Evolutionary conservation across 2,797 vertebrate genomes (phyloP), one percentile per base, ranked within the genome.

Genomic region (Enteromius anoplus): DNA sequence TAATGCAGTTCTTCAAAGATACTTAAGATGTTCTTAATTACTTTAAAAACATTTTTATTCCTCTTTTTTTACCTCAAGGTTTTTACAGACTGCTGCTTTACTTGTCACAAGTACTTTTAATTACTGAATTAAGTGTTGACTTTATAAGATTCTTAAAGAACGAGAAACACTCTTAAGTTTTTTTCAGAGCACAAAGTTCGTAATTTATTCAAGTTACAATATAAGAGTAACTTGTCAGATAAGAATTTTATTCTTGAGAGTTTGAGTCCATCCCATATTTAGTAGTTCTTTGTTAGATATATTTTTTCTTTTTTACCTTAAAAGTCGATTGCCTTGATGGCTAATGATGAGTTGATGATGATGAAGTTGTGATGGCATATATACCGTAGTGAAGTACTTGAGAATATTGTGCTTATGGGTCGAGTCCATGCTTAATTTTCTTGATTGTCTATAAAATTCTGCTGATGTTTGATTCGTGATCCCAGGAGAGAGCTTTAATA

Each of bases 361-460:
- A n/a, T n/a, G n/a, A 51, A 68, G 47, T 53, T 15, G 47, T 26
- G 15, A 12, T 40, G 4, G 45, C 14, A 6, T 26, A 11, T 53
- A 11, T 68, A 12, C 11, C 23, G 10, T 60, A 17, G 51, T 80
- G 8, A 10, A 90, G 72, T 58, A 11, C 91, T 86, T 89, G 75
- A 86, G 88, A 64, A 60, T 91, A 87, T 90, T 71, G 85, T 91
- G 53, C 82, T 69, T 32, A 17, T 70, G 62, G 12, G 40, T 69
- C 3, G 42, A 42, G 75, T 82, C 49, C 42, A 58, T 88, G 89
- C 91, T 93, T 95, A 95, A 95, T 97, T 97, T 97, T 96, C 95
- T 95, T 96, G 95, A 98, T 98, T 97, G 96, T 95, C 92, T 97
- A 95, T 97, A 97, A 98, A 98, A 98, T 97, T 98, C 95, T 99